Evolutionary conservation across 2,797 vertebrate species (phyloP), one percentile per base, ranked within the genome.

Genomic region (Geotrypetes seraphini): DNA sequence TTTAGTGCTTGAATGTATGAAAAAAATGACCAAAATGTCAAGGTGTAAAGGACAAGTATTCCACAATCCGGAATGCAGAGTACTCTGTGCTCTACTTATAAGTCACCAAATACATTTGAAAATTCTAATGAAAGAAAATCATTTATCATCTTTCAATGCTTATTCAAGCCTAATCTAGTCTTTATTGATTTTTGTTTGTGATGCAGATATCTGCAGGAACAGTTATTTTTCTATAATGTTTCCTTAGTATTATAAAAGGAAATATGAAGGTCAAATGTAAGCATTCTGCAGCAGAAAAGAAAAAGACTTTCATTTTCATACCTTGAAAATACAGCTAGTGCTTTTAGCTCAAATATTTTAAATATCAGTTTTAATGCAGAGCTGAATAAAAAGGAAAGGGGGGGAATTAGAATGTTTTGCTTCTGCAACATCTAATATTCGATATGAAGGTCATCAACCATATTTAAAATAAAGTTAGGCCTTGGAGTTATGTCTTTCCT

Each of bases 391-490:
- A n/a, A n/a, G n/a, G n/a, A n/a, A n/a, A n/a, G n/a, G n/a, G n/a
- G n/a, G n/a, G n/a, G n/a, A n/a, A n/a, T n/a, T n/a, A n/a, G n/a
- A n/a, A 69, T 0, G 88, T 91, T 40, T 39, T 80, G 69, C 96
- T 96, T 5, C 91, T 90, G 0, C 92, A 95, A 71, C 91, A 96
- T 11, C 90, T 90, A 2, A 87, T 97, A 92, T 58, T 91, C 92
- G 5, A 94, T 88, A 44, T 92, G 92, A 8, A 97, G 67, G 74
- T 97, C 91, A 11, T 97, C 92, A 24, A 84, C 87, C 88, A 96
- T 84, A 43, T 94, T 59, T 37, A 97, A 57, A 30, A 97, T 42
- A 5, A 93, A 59, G 51, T 79, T 95, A 8, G 91, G 88, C 31
- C 38, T 61, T 3, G 57, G 27, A 10, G 16, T 7, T 2, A 2